A percentile compares a stretch with the other conserved stretches of the same genome.
These are phyloP conservation scores for Chymomyza fuscimana DNA, from an alignment of 2,888 invertebrate species.

Conservation along the genomic window DNA sequence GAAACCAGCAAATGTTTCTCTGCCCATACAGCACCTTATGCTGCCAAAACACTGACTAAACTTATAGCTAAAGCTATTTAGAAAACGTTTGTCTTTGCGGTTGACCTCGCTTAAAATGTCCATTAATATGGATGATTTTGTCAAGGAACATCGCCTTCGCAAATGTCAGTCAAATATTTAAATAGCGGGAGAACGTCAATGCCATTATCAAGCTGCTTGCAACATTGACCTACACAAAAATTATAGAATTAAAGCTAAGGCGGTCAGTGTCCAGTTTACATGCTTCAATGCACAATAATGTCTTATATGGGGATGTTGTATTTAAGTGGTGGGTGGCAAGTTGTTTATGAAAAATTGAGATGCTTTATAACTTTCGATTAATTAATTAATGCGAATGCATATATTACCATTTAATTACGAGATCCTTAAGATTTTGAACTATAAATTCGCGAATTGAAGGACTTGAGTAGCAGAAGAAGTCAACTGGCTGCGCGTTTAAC, in stretches of 20 bases:
- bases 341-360: neutral
- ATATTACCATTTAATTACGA: constrained; percentile 22
- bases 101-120: neutral
- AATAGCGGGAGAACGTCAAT: neutral
- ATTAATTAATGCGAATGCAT: constrained; percentile 25
- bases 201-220: neutral
- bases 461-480: neutral
- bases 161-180: neutral
- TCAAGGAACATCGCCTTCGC: neutral
- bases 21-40: too few relatives aligned
- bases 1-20: too few relatives aligned
- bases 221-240: constrained; percentile 8
- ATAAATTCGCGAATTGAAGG: constrained; percentile 25
- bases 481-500: neutral
- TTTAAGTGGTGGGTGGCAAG: constrained; percentile 1
- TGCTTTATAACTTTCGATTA: constrained; percentile 5
- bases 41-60: too few relatives aligned
- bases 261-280: neutral
- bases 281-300: neutral
- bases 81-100: neutral
- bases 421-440: constrained; percentile 5
- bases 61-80: too few relatives aligned
- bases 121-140: neutral
- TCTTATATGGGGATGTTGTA: neutral
- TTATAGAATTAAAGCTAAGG: neutral